Evolutionary conservation across 1,140 invertebrate genomes (phyloP).

Genomic region (Probaryconus sp.): DNA sequence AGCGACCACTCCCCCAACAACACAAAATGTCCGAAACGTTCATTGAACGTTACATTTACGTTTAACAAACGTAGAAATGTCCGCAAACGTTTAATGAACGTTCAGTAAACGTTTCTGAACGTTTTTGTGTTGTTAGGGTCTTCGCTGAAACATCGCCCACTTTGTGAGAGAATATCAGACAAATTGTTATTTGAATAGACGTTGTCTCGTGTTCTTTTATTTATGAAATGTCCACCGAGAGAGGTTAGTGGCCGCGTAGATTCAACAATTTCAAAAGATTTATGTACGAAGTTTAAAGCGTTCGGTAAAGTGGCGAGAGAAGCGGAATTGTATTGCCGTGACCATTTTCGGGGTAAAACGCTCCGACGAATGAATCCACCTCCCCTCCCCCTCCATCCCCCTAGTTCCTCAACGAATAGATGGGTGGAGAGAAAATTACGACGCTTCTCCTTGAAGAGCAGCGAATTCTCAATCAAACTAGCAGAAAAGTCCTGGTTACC

Average conservation of each 20-base stretch:
- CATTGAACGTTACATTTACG: too few species aligned
- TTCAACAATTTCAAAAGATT: conserved; percentile 22
- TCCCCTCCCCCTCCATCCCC: too few species aligned
- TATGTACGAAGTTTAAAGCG: conserved; percentile 25
- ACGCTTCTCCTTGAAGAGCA: conserved; percentile 5
- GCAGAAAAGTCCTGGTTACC: conserved; percentile 40
- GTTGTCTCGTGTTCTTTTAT: neutral
- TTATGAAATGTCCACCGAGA: conserved; percentile 19
- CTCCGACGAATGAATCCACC: conserved; percentile 14
- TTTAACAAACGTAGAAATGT: too few species aligned
- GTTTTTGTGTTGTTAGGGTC: too few species aligned
- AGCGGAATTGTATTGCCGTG: conserved; percentile 16
- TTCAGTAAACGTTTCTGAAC: too few species aligned
- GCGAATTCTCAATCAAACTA: conserved; percentile 30
- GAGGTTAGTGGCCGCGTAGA: neutral
- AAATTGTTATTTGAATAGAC: neutral
- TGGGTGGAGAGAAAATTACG: conserved; percentile 26
- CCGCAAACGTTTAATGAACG: too few species aligned
- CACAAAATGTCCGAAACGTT: too few species aligned
- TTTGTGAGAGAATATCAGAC: neutral
- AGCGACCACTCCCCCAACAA: too few species aligned
- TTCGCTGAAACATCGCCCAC: too few species aligned
- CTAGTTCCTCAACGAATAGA: too few species aligned
- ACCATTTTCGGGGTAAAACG: conserved; percentile 33
- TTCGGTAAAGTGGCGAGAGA: conserved; percentile 6